Base-by-base conservation (phyloP, 1,140 invertebrate genomes). In the Archivesica marissinica region DNA sequence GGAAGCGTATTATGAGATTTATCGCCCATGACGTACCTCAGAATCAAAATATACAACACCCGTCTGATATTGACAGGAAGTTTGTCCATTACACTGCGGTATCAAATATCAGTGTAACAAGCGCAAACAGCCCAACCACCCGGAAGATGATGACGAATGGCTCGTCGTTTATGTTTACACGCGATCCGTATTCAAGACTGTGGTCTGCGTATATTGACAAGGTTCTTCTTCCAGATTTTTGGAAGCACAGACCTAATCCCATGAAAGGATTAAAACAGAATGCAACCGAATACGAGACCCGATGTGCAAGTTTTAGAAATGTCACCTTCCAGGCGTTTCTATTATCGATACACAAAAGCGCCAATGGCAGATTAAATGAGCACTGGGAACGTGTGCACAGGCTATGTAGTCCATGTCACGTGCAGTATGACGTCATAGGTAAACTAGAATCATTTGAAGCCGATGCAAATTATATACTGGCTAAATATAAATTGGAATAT, bases 161-260 rank as follows among this genome's bases (percentile, higher is more conserved):
- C 4, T 50, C 52, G n/a, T 25, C 38, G 28, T 77, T 89, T 47
- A 85, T 89, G 83, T 86, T 89, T 44, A 72, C 81, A 0, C 68
- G 89, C 25, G 72, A 88, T 35, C 89, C 89, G 2, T 89, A 87
- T 68, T 64, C 79, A 6, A 75, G 87, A 80, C 33, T 89, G 23
- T 89, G 77, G 75, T 88, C 89, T 0, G 82, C 87, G 23, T 89
- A 85, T 54, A 82, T 89, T 39, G 87, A 89, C 64, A 89, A 89
- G 66, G 80, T 85, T 30, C 82, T 86, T 25, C 83, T 88, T 15
- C 83, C 78, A 6, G 86, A 85, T 52, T 87, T 82, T 38, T 86
- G 83, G 82, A 38, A 20, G 17, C 70, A 72, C 0, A 61, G 61
- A 20, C 84, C 79, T 28, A 17, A 17, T 0, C 47, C 15, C 0